A percentile compares a stretch with the other conserved stretches of the same genome.
These are phyloP conservation scores for Triops cancriformis DNA, from an alignment of 1,140 invertebrate species.

Conservation along the genomic window DNA sequence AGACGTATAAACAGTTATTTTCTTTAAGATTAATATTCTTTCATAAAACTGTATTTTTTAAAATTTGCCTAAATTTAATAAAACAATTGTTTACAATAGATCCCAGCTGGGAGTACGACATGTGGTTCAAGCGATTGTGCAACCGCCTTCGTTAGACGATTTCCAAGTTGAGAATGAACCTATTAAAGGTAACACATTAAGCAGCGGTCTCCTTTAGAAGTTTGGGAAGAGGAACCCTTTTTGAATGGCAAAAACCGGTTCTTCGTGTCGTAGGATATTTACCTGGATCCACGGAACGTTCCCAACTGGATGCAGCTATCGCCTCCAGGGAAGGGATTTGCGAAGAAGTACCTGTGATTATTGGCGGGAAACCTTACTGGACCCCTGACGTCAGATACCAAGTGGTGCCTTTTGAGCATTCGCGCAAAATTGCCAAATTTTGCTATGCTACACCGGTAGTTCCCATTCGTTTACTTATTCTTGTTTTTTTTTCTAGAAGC, in stretches of 20 bases:
- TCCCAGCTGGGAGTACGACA: background rate
- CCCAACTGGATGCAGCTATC: background rate
- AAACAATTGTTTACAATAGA: background rate
- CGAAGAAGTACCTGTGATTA: constrained; percentile 82
- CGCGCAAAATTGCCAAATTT: constrained; percentile 78
- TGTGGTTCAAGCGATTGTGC: constrained; percentile 41
- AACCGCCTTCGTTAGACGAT: constrained; percentile 53
- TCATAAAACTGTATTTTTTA: too few relatives aligned
- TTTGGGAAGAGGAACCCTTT: constrained; percentile 16
- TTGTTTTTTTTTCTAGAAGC: constrained; percentile 16
- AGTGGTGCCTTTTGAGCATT: constrained; percentile 80
- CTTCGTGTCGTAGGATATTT: constrained; percentile 16
- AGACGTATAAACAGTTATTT: background rate
- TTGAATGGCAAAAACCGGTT: constrained; percentile 18
- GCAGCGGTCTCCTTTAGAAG: constrained; percentile 23
- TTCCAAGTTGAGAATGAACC: constrained; percentile 72
- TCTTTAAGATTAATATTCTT: too few relatives aligned
- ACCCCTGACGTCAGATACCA: constrained; percentile 66
- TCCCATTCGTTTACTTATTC: background rate
- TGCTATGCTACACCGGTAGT: constrained; percentile 73
- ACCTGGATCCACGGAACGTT: constrained; percentile 18
- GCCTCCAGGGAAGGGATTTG: background rate
- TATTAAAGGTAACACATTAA: constrained; percentile 45
- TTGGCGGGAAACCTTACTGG: constrained; percentile 75
- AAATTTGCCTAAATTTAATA: background rate